Conservation (phyloP, 2,797 vertebrate species). For the Apodemus agrarius region DNA sequence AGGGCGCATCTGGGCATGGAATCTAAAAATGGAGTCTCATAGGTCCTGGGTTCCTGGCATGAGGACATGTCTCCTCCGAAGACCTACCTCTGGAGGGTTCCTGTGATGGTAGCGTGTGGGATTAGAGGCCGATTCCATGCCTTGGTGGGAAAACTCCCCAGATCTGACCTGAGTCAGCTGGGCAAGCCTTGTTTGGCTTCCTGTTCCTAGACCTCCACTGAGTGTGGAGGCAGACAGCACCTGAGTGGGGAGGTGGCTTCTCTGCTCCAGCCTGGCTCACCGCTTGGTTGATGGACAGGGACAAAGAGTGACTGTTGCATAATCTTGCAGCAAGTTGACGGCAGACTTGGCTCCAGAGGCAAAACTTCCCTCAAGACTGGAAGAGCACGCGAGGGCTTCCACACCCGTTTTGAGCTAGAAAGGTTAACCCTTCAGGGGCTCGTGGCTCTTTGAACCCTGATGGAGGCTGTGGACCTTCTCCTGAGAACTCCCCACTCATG, state of each 20-base stretch:
- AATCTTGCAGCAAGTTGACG: background rate
- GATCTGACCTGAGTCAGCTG: background rate
- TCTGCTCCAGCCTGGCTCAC: background rate
- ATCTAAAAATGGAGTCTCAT: background rate
- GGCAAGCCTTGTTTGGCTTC: background rate
- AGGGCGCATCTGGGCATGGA: conserved; percentile 14
- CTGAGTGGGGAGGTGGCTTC: background rate
- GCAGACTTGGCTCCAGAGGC: background rate
- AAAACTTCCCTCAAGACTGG: background rate
- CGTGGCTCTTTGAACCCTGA: background rate
- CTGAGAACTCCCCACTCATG: background rate
- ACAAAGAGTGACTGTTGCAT: background rate
- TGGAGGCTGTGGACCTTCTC: background rate
- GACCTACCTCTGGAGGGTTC: conserved; percentile 32
- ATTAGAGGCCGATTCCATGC: background rate
- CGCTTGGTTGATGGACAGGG: background rate
- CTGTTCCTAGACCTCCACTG: background rate
- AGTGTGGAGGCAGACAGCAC: background rate
- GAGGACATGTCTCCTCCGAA: background rate
- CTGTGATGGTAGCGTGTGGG: background rate
- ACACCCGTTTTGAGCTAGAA: background rate
- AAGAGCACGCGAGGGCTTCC: background rate
- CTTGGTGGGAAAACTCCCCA: background rate
- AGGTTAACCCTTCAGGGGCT: background rate
- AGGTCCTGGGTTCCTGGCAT: background rate